These are phyloP conservation scores for Pyrgilauda ruficollis DNA, from an alignment of 2,113 vertebrate species.

Conservation along the genomic window DNA sequence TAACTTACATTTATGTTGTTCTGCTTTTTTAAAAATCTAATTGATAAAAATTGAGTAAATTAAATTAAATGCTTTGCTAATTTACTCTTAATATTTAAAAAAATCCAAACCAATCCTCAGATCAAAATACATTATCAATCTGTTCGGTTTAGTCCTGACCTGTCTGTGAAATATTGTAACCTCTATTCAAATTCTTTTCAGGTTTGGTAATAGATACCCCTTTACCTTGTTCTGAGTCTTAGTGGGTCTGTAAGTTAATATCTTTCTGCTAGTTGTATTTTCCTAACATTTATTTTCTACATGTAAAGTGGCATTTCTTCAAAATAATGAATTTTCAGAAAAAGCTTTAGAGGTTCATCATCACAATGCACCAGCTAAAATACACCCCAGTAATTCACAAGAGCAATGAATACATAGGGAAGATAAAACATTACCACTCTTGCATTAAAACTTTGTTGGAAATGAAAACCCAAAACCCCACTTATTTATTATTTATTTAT, in stretches of 20 bases:
- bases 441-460: neutral
- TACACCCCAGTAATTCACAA: neutral
- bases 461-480: neutral
- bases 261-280: neutral
- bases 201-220: neutral
- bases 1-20: neutral
- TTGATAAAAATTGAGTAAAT: neutral
- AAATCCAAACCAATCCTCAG: neutral
- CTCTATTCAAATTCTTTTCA: neutral
- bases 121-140: neutral
- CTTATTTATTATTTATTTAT: neutral
- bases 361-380: neutral
- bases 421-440: neutral
- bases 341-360: neutral
- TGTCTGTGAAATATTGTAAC: constrained; percentile 16
- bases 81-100: neutral
- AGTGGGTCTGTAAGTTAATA: neutral
- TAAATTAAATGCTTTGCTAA: neutral
- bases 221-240: neutral
- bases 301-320: neutral
- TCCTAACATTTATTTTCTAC: neutral
- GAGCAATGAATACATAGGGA: neutral
- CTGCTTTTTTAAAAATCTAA: neutral
- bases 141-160: neutral
- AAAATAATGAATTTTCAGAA: neutral